Percentiles rank a stretch among this genome's conserved stretches.
Conservation (phyloP, 1,140 invertebrate genomes). For the Hyles vespertilio region DNA sequence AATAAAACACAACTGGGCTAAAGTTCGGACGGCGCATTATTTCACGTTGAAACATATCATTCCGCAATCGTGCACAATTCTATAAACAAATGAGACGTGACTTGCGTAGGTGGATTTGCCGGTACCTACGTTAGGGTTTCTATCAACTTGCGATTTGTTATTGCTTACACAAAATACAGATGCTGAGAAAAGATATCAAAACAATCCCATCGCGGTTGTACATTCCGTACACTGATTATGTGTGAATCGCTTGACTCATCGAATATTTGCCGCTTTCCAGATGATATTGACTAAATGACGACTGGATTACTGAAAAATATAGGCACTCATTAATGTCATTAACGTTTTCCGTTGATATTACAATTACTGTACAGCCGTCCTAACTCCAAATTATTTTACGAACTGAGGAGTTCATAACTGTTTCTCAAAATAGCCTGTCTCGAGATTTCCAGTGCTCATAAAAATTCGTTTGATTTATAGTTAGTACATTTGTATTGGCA, state of each 20-base stretch:
- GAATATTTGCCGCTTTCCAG: too few species aligned
- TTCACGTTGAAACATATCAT: constrained; percentile 68
- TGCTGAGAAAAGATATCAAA: too few species aligned
- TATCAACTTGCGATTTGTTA: constrained; percentile 12
- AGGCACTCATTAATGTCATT: too few species aligned
- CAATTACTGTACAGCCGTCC: constrained; percentile 15
- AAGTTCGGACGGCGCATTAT: constrained; percentile 57
- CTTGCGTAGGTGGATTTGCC: constrained; percentile 42
- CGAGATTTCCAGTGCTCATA: constrained; percentile 43
- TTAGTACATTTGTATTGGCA: constrained; percentile 46
- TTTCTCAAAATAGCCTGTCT: constrained; percentile 38
- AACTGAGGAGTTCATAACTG: constrained; percentile 44
- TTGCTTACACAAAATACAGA: not conserved
- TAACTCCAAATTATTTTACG: constrained; percentile 37
- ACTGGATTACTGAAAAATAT: too few species aligned
- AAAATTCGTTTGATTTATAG: constrained; percentile 54
- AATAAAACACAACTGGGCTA: constrained; percentile 62
- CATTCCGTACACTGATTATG: too few species aligned
- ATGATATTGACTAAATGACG: too few species aligned
- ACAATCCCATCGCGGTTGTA: too few species aligned
- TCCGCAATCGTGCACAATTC: constrained; percentile 52
- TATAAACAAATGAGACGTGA: constrained; percentile 59
- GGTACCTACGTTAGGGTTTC: constrained; percentile 43
- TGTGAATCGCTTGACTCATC: too few species aligned
- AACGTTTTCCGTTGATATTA: too few species aligned